Conservation (phyloP, 2,113 vertebrate species). For the Clinocottus analis region DNA sequence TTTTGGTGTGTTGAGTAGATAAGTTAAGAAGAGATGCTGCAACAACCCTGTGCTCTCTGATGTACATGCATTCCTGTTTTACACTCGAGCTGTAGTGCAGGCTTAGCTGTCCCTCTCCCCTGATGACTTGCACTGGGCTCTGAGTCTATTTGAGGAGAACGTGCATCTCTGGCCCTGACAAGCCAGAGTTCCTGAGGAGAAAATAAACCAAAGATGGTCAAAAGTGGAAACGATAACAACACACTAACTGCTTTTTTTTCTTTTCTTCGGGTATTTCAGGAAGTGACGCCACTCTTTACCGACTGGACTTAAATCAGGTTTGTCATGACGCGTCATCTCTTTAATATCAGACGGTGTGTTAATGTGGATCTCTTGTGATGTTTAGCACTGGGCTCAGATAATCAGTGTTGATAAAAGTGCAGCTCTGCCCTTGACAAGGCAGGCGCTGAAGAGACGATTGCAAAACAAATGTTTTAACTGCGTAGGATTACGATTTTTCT, state of each 20-base stretch:
- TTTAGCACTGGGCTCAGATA: conserved; percentile 76
- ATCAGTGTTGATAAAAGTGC: conserved; percentile 62
- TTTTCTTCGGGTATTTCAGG: background rate
- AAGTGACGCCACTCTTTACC: fast-evolving
- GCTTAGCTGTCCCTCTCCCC: conserved; percentile 8
- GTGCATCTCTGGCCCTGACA: conserved; percentile 73
- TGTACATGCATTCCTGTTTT: background rate
- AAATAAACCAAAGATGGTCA: fast-evolving
- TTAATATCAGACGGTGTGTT: background rate
- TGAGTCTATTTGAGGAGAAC: conserved; percentile 43
- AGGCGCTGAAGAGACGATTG: conserved; percentile 52
- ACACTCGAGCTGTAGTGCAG: background rate
- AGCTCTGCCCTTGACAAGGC: conserved; percentile 66
- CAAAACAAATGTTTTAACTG: fast-evolving
- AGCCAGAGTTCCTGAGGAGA: conserved; percentile 67
- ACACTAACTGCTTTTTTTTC: background rate
- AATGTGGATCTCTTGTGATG: conserved; percentile 59
- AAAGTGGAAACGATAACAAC: fast-evolving
- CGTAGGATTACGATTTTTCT: background rate
- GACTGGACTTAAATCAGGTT: conserved; percentile 20
- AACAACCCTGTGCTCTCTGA: no score
- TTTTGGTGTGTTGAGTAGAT: background rate
- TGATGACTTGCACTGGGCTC: conserved; percentile 74
- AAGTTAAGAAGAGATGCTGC: no score
- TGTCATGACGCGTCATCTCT: fast-evolving